A percentile compares a stretch with the other conserved stretches of the same genome.
These are phyloP conservation scores for Eueides isabella DNA, from an alignment of 1,140 invertebrate genomes.

Conservation along the genomic window DNA sequence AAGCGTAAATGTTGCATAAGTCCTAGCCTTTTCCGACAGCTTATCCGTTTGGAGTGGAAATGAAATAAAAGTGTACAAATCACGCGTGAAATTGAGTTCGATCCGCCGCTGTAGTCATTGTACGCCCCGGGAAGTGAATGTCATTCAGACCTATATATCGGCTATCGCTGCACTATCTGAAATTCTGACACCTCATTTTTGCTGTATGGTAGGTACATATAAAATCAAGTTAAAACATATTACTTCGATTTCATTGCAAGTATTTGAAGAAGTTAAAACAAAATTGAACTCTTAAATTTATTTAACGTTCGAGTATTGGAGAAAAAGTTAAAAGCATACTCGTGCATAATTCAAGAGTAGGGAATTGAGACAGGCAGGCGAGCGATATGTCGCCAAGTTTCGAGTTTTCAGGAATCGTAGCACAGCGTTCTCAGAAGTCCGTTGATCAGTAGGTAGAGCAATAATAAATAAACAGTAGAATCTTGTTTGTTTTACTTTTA, in stretches of 20 bases:
- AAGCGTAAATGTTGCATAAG: slow-evolving; percentile 27
- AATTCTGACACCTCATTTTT: slow-evolving; percentile 37
- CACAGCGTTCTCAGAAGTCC: slow-evolving; percentile 57
- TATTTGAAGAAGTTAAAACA: background rate
- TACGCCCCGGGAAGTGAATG: slow-evolving; percentile 54
- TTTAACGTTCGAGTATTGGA: slow-evolving; percentile 48
- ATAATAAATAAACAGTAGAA: slow-evolving; percentile 68
- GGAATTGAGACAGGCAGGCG: slow-evolving; percentile 45
- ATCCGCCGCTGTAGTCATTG: slow-evolving; percentile 66
- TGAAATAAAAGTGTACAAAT: slow-evolving; percentile 76
- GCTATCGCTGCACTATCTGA: slow-evolving; percentile 24
- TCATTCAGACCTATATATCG: slow-evolving; percentile 48
- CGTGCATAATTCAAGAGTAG: slow-evolving; percentile 63
- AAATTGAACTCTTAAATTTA: slow-evolving; percentile 39
- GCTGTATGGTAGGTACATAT: background rate
- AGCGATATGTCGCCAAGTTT: slow-evolving; percentile 63
- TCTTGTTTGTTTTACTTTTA: background rate
- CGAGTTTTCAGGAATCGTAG: slow-evolving; percentile 54
- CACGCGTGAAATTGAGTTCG: slow-evolving; percentile 78
- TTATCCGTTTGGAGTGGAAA: slow-evolving; percentile 59
- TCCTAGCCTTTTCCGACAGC: slow-evolving; percentile 49
- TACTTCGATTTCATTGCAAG: background rate
- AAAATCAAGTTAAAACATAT: background rate
- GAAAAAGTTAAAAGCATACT: slow-evolving; percentile 57
- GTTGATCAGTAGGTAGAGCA: slow-evolving; percentile 64